Base-by-base conservation (phyloP, 2,888 invertebrate genomes). In the Mayetiola destructor region DNA sequence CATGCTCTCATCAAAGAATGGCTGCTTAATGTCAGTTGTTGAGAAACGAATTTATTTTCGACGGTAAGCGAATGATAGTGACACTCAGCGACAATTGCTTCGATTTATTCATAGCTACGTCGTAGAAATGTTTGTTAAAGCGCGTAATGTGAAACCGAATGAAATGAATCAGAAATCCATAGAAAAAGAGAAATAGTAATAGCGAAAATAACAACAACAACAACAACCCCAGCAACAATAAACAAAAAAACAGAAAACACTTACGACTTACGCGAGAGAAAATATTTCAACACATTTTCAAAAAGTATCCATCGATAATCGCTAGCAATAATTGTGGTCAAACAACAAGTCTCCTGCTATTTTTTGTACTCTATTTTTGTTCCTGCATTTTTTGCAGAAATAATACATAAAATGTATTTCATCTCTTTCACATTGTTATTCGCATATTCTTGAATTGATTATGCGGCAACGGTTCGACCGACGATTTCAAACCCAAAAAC, bases 21-120 rank as follows among this genome's bases (percentile, higher is more conserved):
- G n/a, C n/a, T n/a, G n/a, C n/a, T n/a, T n/a, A n/a, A n/a, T n/a
- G n/a, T n/a, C n/a, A n/a, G n/a, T n/a, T n/a, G n/a, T n/a, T n/a
- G n/a, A n/a, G n/a, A n/a, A n/a, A n/a, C n/a, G n/a, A n/a, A n/a
- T 42, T 42, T 42, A 42, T 42, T 42, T 42, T 42, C 42, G 42
- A 27, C 42, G 42, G 42, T n/a, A 42, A 42, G 23, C 42, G 42
- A 42, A 27, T 23, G 14, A 42, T 14, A 27, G 42, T 27, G 42
- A 42, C 42, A 42, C 23, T 42, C 14, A 23, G 12, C 42, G 42
- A 42, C 18, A 27, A 42, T 12, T 42, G 21, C 23, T 21, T 42
- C 42, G 23, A 27, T 42, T 42, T 42, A 42, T 42, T 42, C 42
- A 42, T 42, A 42, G 42, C 23, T 42, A 23, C 23, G 42, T 23